Base-by-base conservation (phyloP, 1,140 invertebrate species). In the Drosophila miranda region DNA sequence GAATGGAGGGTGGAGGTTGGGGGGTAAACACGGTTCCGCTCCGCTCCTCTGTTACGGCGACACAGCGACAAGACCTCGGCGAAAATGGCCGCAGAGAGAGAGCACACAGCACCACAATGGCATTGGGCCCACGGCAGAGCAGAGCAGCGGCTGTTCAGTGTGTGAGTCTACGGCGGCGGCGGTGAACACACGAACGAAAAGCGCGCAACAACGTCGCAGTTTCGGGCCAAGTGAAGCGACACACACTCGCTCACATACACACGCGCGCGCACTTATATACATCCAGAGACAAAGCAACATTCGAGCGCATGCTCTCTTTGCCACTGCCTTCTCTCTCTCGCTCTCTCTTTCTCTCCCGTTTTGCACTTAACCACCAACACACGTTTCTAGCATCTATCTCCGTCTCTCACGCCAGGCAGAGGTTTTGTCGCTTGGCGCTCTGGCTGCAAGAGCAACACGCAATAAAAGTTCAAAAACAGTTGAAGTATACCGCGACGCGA, bases 381-480 rank as follows among this genome's bases (percentile, higher is more conserved):
- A 68, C 67, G 60, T 58, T 76, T 73, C 61, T 69, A 26, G 34
- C 62, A 57, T 69, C 64, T 60, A 38, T 66, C 60, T 44, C 55
- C 48, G 60, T 66, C 51, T 41, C 34, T 60, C 43, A 11, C 34
- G 4, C 13, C 34, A 1, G 34, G 49, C 52, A 45, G 46, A 67
- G 76, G 52, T 75, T 77, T 87, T 86, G 82, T 86, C 66, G 81
- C 57, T 78, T 81, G 81, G 78, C 73, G 74, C 79, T 82, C 76
- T 54, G 75, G 67, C 72, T 75, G 70, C 70, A 55, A 43, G 70
- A 69, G 83, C 75, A 82, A 82, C 63, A 69, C 83, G 82, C 82
- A 87, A 87, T 87, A 86, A 86, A 86, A 86, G 81, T 87, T 81
- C 82, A 86, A 86, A 84, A 86, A 86, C 82, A 87, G 81, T 86